phyloP scores from a whole-genome alignment of 2,888 invertebrate species.

The Branchellion lobata region DNA sequence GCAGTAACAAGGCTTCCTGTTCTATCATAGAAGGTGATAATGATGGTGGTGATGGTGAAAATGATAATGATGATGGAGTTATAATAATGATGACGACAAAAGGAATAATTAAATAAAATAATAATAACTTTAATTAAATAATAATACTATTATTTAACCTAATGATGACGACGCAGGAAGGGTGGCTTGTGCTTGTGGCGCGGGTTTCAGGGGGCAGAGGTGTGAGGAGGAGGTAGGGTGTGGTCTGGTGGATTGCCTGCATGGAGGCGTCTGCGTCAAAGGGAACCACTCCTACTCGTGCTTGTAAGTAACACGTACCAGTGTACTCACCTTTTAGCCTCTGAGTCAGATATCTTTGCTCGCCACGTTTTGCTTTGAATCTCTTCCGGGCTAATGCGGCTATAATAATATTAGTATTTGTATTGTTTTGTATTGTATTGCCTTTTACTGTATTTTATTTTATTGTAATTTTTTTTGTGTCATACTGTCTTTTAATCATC shows the following conservation, averaged over 20 bases:
- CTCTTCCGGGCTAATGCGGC: no score
- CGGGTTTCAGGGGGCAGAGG: conserved; percentile 36
- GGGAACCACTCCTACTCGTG: conserved; percentile 8
- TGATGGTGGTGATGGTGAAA: background rate
- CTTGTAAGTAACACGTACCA: conserved; percentile 21
- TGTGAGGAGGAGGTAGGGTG: conserved; percentile 40
- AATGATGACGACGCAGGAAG: background rate
- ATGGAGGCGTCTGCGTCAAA: conserved; percentile 26
- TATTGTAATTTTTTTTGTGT: no score
- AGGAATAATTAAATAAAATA: background rate
- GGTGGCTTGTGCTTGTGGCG: conserved; percentile 12
- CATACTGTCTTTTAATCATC: no score
- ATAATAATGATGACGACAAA: conserved; percentile 3
- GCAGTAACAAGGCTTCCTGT: conserved; percentile 10
- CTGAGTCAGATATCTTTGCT: no score
- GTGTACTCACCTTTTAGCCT: no score
- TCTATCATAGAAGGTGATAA: background rate
- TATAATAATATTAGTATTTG: no score
- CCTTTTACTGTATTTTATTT: no score
- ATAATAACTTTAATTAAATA: background rate
- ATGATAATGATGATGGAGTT: conserved; percentile 13
- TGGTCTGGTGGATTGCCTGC: conserved; percentile 23
- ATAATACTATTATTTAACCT: background rate
- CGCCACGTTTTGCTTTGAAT: no score
- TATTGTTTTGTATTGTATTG: no score